phyloP scores from a whole-genome alignment of 2,888 invertebrate genomes.

The Nebria salina region DNA sequence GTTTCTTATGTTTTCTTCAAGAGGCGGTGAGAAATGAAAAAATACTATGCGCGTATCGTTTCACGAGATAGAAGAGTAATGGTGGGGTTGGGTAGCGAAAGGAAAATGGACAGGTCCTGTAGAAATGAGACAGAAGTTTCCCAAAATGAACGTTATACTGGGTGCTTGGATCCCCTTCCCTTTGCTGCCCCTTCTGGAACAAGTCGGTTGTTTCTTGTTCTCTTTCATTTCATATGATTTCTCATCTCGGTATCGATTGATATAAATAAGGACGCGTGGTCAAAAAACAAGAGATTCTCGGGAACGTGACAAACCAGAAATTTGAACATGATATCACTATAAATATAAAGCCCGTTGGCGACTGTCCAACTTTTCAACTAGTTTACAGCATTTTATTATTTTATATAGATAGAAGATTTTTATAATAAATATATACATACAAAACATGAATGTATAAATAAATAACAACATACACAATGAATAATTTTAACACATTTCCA shows the following conservation, averaged over 20 bases:
- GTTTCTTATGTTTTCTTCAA: conserved; percentile 33
- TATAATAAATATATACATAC: background rate
- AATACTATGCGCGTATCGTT: conserved; percentile 20
- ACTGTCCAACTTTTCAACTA: background rate
- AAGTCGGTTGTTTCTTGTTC: conserved; percentile 21
- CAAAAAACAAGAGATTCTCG: conserved; percentile 26
- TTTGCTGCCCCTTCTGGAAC: background rate
- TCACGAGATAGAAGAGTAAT: conserved; percentile 7
- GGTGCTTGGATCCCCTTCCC: background rate
- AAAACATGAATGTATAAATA: too few species aligned
- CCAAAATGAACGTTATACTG: background rate
- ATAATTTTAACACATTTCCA: too few species aligned
- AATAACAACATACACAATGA: too few species aligned
- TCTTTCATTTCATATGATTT: conserved; percentile 40
- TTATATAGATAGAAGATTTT: background rate
- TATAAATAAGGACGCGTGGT: conserved; percentile 32
- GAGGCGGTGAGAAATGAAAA: conserved; percentile 26
- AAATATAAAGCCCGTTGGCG: background rate
- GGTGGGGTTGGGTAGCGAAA: background rate
- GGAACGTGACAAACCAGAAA: conserved; percentile 2
- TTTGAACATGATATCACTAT: background rate
- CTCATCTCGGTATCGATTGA: conserved; percentile 40
- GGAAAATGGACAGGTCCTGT: background rate
- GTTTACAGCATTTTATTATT: background rate
- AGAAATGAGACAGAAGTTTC: background rate